Percentiles rank a stretch among this genome's conserved stretches.
phyloP scores from a whole-genome alignment of 1,140 invertebrate genomes.

The Philotrypesis tridentata region DNA sequence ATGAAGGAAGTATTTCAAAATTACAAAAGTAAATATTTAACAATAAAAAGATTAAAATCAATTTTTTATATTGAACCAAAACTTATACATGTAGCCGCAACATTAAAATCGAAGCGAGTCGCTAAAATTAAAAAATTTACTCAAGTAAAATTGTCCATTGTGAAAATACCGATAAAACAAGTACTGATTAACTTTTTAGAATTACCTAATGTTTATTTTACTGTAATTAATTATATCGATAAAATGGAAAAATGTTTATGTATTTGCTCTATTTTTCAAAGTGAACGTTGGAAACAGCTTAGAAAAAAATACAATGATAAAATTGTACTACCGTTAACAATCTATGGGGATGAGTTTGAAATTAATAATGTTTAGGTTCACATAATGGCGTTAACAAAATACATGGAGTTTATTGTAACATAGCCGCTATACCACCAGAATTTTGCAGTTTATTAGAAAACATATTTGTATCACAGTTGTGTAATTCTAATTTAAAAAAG shows the following conservation, averaged over 20 bases:
- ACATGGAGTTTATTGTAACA: no score
- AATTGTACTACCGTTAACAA: constrained; percentile 58
- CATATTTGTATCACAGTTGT: no score
- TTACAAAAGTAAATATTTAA: constrained; percentile 49
- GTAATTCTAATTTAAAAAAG: no score
- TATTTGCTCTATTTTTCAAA: constrained; percentile 46
- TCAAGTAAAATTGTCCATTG: constrained; percentile 49
- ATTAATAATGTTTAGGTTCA: no score
- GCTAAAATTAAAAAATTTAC: constrained; percentile 29
- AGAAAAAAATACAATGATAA: constrained; percentile 50
- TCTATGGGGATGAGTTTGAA: constrained; percentile 63
- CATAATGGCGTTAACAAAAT: no score
- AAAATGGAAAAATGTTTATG: constrained; percentile 42
- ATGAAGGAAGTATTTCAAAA: constrained; percentile 41
- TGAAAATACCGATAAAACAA: constrained; percentile 50
- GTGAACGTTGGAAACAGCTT: constrained; percentile 54
- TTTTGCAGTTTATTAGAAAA: no score
- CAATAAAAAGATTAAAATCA: constrained; percentile 45
- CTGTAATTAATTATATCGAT: constrained; percentile 47
- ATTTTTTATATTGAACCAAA: constrained; percentile 42
- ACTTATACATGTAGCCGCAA: constrained; percentile 36
- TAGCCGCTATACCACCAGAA: no score
- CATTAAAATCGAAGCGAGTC: constrained; percentile 36
- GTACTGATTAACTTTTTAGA: constrained; percentile 55
- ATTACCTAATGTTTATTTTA: constrained; percentile 52